Base-by-base conservation (phyloP, 1,140 invertebrate genomes). In the Drosophila novamexicana region DNA sequence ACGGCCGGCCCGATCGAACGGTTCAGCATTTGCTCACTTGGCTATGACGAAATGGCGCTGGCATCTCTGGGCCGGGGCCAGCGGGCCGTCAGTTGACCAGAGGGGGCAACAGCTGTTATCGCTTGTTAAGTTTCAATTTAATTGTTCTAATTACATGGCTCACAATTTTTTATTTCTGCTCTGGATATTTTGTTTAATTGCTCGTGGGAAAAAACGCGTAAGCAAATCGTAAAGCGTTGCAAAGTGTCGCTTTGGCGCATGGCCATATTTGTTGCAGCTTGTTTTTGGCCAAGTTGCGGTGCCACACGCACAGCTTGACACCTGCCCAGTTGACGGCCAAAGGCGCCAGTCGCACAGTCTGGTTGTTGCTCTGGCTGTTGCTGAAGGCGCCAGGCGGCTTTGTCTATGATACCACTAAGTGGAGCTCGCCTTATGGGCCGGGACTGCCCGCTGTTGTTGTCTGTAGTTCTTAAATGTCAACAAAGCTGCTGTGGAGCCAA, bases 241-340 rank as follows among this genome's bases (percentile, higher is more conserved):
- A 49, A 50, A 50, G 42, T 36, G 49, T 52, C 49, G 42, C 34
- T 54, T 59, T 68, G 44, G 45, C 37, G 9, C 52, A 12, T 53
- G 22, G 42, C 34, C 47, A 32, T 54, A n/a, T 42, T 63, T 57
- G 56, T 29, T 18, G 22, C 56, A 12, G 12, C 22, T 66, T 10
- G 40, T 71, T 29, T 66, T 45, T 72, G 64, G 42, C 70, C 64
- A 73, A 58, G 16, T 52, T 62, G 72, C 64, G 68, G 61, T 71
- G 79, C 78, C 79, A 76, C 78, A 86, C 83, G 83, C 84, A 88
- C 84, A 88, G 84, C 84, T 80, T 84, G 84, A 88, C 84, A 88
- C 84, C 81, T 88, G 84, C 66, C 67, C 66, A 71, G 45, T 42
- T 50, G 66, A 50, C 68, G 61, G 59, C 34, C 68, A 61, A 50